Base-by-base conservation (phyloP, 1,140 invertebrate species). In the Homarus americanus region DNA sequence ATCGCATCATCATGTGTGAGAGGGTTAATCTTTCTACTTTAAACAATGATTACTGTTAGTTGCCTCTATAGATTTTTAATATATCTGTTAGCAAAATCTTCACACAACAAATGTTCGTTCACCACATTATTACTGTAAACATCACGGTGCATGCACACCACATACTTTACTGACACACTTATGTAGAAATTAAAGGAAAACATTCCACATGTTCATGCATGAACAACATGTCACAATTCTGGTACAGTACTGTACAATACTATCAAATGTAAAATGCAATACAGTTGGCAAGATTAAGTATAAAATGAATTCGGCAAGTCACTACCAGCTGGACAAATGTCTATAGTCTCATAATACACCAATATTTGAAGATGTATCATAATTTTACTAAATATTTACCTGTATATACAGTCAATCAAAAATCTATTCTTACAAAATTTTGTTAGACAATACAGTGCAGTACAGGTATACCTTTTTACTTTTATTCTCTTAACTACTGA, bases 201-300 rank as follows among this genome's bases (percentile, higher is more conserved):
- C 9, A 1, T 4, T 32, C 0, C 36, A 44, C 32, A 49, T 79
- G 38, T n/a, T 44, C 76, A 79, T 79, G 76, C 40, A 44, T 38
- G 32, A 41, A 79, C 76, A 40, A 40, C 36, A 44, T 79, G 44
- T 79, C 49, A 58, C 44, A 36, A 1, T 32, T 79, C 36, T 79
- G 41, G n/a, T 49, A n/a, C n/a, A n/a, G n/a, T n/a, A n/a, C n/a
- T n/a, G n/a, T n/a, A n/a, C n/a, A n/a, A n/a, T n/a, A 32, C 36
- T 79, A 44, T 79, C n/a, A 79, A 44, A 79, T 79, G 44, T 28
- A 38, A 76, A 41, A 40, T 41, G 41, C 15, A 79, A 44, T 79
- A 49, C 36, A 79, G 40, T 49, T 79, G 40, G 76, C 76, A 44
- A 79, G 40, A 44, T n/a, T 49, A 79, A n/a, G 7, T 79, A 78